A percentile compares a stretch with the other conserved stretches of the same genome.
phyloP scores from a whole-genome alignment of 1,140 invertebrate species.

The Radopholus similis region DNA sequence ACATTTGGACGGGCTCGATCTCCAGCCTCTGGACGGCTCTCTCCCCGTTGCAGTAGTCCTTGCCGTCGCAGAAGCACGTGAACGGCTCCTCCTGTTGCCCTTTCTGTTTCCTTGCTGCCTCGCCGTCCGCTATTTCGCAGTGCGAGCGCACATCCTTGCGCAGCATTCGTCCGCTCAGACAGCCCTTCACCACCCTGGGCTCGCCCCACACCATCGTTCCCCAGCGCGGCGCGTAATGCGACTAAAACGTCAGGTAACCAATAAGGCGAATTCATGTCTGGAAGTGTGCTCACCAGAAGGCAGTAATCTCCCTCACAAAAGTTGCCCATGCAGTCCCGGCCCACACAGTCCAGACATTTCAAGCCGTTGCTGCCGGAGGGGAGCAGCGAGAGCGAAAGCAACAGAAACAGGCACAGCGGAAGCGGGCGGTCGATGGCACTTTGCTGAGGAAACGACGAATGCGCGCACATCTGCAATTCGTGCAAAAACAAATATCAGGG shows the following conservation, averaged over 20 bases:
- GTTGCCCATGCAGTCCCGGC: conserved; percentile 52
- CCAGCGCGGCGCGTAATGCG: conserved; percentile 55
- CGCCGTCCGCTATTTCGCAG: conserved; percentile 44
- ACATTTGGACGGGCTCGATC: conserved; percentile 39
- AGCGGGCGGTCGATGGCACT: no score
- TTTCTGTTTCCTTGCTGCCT: conserved; percentile 17
- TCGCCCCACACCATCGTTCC: conserved; percentile 47
- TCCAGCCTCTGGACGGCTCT: conserved; percentile 31
- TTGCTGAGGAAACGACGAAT: no score
- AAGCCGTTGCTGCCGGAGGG: conserved; percentile 18
- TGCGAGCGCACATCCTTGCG: conserved; percentile 43
- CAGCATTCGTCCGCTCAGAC: conserved; percentile 51
- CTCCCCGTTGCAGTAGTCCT: conserved; percentile 47
- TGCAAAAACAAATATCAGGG: no score
- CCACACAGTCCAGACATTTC: conserved; percentile 55
- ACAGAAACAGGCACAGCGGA: no score
- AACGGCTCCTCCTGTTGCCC: conserved; percentile 47
- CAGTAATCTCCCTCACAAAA: conserved; percentile 57
- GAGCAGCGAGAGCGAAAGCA: neutral
- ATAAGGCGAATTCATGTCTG: neutral
- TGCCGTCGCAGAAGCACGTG: conserved; percentile 55
- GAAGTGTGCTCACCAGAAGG: conserved; percentile 6
- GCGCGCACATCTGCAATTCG: no score
- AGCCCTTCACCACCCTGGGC: conserved; percentile 55
- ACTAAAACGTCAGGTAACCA: neutral